phyloP scores from a whole-genome alignment of 2,888 invertebrate genomes.

The Trachelus tabidus region DNA sequence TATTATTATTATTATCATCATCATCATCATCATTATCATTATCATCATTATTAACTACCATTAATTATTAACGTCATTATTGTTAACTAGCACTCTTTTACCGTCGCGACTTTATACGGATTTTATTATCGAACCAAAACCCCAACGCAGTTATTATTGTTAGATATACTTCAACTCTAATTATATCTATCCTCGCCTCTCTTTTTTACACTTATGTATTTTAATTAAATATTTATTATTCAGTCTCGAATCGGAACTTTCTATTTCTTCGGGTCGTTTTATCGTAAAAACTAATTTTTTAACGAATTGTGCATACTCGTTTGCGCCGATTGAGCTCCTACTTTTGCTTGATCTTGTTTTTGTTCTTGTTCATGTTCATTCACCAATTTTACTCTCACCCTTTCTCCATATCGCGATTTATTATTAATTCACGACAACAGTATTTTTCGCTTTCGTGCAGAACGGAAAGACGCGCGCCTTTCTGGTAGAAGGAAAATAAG shows the following conservation, averaged over 20 bases:
- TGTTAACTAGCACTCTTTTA: neutral
- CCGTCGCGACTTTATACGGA: neutral
- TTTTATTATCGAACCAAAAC: neutral
- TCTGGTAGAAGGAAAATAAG: neutral
- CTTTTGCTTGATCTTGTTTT: neutral
- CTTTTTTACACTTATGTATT: neutral
- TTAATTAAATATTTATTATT: neutral
- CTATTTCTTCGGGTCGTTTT: neutral
- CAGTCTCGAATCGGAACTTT: neutral
- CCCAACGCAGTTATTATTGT: neutral
- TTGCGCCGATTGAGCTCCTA: neutral
- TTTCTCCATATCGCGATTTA: neutral
- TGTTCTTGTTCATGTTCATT: neutral
- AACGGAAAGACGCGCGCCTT: neutral
- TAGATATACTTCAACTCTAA: neutral
- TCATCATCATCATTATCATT: constrained; percentile 20
- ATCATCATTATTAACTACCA: constrained; percentile 22
- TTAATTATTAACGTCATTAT: neutral
- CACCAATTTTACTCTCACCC: neutral
- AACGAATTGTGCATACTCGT: neutral
- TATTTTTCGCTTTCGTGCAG: neutral
- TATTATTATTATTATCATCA: constrained; percentile 13
- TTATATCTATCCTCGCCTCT: neutral
- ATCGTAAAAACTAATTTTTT: neutral
- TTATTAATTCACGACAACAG: neutral